Base-by-base conservation (phyloP, 2,113 vertebrate species). In the Perognathus longimembris region DNA sequence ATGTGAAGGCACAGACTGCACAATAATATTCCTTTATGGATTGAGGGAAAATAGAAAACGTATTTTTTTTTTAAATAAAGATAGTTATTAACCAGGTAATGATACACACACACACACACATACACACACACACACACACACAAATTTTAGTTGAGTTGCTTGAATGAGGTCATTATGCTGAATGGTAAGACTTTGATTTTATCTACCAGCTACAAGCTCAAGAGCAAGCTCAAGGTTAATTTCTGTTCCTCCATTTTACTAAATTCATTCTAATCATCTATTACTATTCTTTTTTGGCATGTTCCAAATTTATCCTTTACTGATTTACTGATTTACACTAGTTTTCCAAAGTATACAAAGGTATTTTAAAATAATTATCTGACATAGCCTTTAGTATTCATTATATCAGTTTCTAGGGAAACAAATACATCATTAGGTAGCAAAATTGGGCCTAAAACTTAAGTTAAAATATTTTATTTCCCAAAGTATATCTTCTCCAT, bases 381-480 rank as follows among this genome's bases (percentile, higher is more conserved):
- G 42, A 85, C 50, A 77, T 40, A 73, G 54, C 36, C 45, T 94
- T 93, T 50, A 90, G 30, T 90, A 70, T 67, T 92, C 71, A 94
- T 93, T 94, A 79, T 63, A 79, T 90, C 32, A 89, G 64, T 93
- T 91, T 85, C 26, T 75, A 94, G 82, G 79, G 94, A 95, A 89
- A 30, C 18, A 90, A 94, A 85, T 74, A 91, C n/a, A 84, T 88
- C 95, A 90, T 95, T 87, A 79, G 71, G 42, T 18, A 79, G 66
- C 87, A 91, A 92, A 94, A 93, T 78, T 95, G 71, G 38, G 61
- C 32, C 66, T 74, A 95, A 94, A 77, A 73, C 63, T 75, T 94
- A 79, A 88, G 45, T 69, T 78, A 70, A 96, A 94, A 82, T 92
- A 94, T 85, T 93, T 95, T 92, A 93, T 95, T 93, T 93, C 63